phyloP scores from a whole-genome alignment of 2,113 vertebrate genomes.

The Lepidothrix coronata region DNA sequence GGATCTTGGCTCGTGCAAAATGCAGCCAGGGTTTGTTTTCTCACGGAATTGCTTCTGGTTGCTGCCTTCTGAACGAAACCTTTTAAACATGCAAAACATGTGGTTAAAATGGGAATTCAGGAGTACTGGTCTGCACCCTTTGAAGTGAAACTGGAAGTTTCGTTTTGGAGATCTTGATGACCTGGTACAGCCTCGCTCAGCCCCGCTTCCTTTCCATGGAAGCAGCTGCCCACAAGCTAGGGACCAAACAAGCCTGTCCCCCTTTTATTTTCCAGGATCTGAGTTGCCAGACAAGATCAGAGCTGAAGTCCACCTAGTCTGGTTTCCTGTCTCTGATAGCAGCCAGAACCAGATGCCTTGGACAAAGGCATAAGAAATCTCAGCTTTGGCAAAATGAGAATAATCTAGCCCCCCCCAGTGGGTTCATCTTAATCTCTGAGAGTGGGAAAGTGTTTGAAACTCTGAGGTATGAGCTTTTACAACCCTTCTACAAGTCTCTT shows the following conservation, averaged over 20 bases:
- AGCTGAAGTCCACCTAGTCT: neutral
- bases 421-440: neutral
- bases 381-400: neutral
- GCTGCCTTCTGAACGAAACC: neutral
- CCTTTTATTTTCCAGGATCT: neutral
- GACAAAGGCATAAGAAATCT: neutral
- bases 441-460: slow-evolving; percentile 36
- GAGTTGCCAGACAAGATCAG: neutral
- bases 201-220: rapidly evolving
- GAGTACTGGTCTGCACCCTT: neutral
- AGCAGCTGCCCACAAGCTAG: neutral
- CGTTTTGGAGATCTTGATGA: neutral
- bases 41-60: neutral
- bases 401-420: neutral
- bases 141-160: slow-evolving; percentile 17
- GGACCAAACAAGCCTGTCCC: neutral
- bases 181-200: neutral
- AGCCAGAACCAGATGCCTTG: slow-evolving; percentile 9
- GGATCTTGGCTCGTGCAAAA: neutral
- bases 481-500: slow-evolving; percentile 44
- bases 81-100: slow-evolving; percentile 30
- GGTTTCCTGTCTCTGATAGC: slow-evolving; percentile 5
- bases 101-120: neutral
- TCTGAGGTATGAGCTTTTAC: slow-evolving; percentile 46
- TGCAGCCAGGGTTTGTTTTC: neutral